Conservation (phyloP, 2,113 vertebrate species). For the Eudyptes chrysolophus region DNA sequence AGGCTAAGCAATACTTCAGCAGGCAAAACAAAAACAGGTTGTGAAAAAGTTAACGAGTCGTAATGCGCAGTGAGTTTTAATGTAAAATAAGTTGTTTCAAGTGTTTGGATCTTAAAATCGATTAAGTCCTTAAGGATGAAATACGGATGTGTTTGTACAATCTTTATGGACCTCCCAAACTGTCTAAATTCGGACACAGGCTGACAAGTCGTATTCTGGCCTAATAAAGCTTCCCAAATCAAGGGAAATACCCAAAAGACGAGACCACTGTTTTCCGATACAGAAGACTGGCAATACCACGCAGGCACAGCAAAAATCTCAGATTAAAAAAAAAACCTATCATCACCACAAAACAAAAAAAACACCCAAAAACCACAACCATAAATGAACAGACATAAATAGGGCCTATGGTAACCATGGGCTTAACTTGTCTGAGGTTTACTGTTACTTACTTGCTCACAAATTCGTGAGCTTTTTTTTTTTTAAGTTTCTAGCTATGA, state of each 20-base stretch:
- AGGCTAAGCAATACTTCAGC: background rate
- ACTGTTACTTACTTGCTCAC: background rate
- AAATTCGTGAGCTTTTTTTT: background rate
- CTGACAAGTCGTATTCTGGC: background rate
- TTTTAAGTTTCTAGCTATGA: background rate
- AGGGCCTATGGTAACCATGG: background rate
- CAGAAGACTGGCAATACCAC: background rate
- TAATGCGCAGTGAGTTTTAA: accelerated
- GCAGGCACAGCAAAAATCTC: background rate
- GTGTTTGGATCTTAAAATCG: background rate
- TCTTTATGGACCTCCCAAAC: background rate
- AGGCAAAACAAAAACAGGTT: background rate
- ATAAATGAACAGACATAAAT: accelerated
- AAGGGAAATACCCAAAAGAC: background rate
- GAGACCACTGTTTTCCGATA: background rate
- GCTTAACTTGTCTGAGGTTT: background rate
- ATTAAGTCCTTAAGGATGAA: background rate
- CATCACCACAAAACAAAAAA: background rate
- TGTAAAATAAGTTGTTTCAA: background rate
- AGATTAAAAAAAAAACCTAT: background rate
- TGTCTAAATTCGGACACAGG: background rate
- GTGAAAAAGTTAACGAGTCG: background rate
- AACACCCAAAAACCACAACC: background rate
- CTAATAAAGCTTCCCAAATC: background rate
- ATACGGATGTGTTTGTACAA: accelerated